These are phyloP conservation scores for Hoplias malabaricus DNA, from an alignment of 2,113 vertebrate genomes.

Conservation along the genomic window DNA sequence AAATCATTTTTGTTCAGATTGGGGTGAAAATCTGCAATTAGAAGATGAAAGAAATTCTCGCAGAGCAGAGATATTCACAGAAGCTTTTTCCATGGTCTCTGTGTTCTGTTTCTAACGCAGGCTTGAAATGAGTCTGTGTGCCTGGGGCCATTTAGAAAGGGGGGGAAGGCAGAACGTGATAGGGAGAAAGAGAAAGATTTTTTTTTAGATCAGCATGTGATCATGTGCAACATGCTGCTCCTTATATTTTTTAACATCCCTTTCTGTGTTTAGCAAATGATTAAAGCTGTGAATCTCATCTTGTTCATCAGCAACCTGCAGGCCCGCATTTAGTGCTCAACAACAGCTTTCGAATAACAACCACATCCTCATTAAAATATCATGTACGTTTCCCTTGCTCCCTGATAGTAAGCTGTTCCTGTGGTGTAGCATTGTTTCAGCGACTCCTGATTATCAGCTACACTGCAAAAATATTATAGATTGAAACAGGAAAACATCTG, in stretches of 20 bases:
- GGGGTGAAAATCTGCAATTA: not conserved
- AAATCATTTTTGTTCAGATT: not conserved
- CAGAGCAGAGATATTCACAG: not conserved
- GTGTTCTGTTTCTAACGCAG: not conserved
- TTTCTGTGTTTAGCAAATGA: not conserved
- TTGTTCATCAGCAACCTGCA: not conserved
- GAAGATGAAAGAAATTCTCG: not conserved
- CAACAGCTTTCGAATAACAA: not conserved
- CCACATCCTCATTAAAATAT: not conserved
- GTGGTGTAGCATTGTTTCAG: not conserved
- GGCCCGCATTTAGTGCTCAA: not conserved
- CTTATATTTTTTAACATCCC: not conserved
- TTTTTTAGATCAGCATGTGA: not conserved
- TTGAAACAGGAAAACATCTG: too few relatives aligned
- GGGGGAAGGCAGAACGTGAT: too few relatives aligned
- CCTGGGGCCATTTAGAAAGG: not conserved
- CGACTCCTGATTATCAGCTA: not conserved
- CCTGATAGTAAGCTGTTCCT: not conserved
- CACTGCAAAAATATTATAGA: not conserved
- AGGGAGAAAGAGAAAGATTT: not conserved
- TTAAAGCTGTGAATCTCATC: not conserved
- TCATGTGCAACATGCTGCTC: not conserved
- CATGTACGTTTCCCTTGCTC: not conserved
- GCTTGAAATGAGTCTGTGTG: not conserved
- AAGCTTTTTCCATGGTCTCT: not conserved